Percentiles rank a stretch among this genome's conserved stretches.
phyloP scores from a whole-genome alignment of 2,113 vertebrate genomes.

The Panthera leo region DNA sequence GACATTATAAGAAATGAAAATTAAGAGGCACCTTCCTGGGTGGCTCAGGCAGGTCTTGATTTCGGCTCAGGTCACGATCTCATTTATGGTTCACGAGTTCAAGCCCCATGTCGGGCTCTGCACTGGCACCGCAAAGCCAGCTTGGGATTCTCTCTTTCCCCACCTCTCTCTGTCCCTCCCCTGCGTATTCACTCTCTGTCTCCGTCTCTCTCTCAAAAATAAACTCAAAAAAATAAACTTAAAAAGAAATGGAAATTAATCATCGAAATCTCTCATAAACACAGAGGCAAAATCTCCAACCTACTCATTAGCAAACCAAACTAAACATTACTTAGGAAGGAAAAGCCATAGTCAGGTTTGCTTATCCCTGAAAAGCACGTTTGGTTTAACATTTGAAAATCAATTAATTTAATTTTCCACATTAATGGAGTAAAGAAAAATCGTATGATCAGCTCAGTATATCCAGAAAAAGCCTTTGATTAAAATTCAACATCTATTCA shows the following conservation, averaged over 20 bases:
- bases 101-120: too few relatives aligned
- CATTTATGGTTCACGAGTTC: too few relatives aligned
- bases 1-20: neutral
- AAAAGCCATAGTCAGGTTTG: neutral
- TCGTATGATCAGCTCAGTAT: neutral
- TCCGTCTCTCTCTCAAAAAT: too few relatives aligned
- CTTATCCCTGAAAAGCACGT: neutral
- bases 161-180: too few relatives aligned
- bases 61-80: too few relatives aligned
- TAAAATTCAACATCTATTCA: conserved; percentile 30
- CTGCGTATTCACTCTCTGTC: too few relatives aligned
- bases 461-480: neutral
- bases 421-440: conserved; percentile 32
- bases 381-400: neutral
- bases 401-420: conserved; percentile 16
- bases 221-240: too few relatives aligned
- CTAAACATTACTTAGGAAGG: neutral
- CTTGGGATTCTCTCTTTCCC: too few relatives aligned
- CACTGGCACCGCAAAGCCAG: too few relatives aligned
- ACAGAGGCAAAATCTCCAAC: neutral
- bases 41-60: too few relatives aligned
- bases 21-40: neutral
- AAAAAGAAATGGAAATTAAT: neutral
- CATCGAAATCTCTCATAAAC: neutral
- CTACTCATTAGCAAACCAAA: neutral